Percentiles rank a stretch among this genome's conserved stretches.
These are phyloP conservation scores for Drosophila vallismaia DNA, from an alignment of 2,888 invertebrate species.

Conservation along the genomic window DNA sequence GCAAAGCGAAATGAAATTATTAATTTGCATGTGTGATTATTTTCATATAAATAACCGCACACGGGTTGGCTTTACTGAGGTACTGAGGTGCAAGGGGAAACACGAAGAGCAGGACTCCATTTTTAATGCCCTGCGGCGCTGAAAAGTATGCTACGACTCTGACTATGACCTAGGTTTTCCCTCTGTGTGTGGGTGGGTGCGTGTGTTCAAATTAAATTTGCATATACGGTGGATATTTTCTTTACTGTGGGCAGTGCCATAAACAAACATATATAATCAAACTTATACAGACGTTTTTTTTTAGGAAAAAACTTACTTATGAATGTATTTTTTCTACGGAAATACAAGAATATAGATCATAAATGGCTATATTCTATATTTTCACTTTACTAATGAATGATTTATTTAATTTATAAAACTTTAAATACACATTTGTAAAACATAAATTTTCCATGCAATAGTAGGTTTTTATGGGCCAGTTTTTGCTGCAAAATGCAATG, in stretches of 20 bases:
- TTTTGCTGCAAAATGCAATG: conserved; percentile 43
- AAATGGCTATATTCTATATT: background rate
- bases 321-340: background rate
- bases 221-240: conserved; percentile 67
- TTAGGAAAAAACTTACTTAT: conserved; percentile 12
- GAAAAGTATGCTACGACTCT: conserved; percentile 65
- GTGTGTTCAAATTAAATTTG: conserved; percentile 70
- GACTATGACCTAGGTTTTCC: conserved; percentile 34
- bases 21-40: conserved; percentile 82
- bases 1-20: conserved; percentile 70
- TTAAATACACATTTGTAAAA: conserved; percentile 4
- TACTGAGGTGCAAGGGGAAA: background rate
- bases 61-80: background rate
- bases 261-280: conserved; percentile 47
- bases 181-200: conserved; percentile 16
- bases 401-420: background rate
- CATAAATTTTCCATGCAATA: conserved; percentile 18
- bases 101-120: conserved; percentile 34
- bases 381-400: background rate
- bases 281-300: conserved; percentile 20
- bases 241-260: conserved; percentile 58
- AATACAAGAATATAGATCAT: background rate
- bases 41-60: conserved; percentile 65
- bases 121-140: conserved; percentile 61
- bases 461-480: background rate